Percentiles rank a stretch among this genome's conserved stretches.
Conservation (phyloP, 1,140 invertebrate genomes). For the Diachasma alloeum region DNA sequence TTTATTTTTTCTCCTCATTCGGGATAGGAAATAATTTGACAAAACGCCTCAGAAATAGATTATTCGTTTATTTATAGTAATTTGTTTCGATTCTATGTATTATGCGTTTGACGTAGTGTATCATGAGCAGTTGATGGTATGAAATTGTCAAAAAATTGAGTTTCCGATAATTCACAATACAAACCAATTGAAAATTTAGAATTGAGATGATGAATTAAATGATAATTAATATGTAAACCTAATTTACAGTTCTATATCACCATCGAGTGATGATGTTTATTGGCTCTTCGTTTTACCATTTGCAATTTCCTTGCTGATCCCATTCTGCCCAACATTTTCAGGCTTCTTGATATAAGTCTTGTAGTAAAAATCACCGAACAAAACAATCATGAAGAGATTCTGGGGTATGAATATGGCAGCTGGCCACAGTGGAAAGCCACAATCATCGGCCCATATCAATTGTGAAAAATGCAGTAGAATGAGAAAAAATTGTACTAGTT, state of each 20-base stretch:
- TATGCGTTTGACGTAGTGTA: no score
- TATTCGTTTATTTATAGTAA: no score
- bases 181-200: background rate
- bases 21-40: no score
- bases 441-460: constrained; percentile 74
- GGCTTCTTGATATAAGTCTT: constrained; percentile 75
- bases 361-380: constrained; percentile 89
- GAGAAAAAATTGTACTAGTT: constrained; percentile 80
- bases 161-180: background rate
- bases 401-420: constrained; percentile 73
- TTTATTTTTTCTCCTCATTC: no score
- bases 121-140: no score
- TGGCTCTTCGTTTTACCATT: constrained; percentile 46
- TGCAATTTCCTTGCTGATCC: constrained; percentile 12
- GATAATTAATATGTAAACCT: no score
- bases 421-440: constrained; percentile 74
- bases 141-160: no score
- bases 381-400: constrained; percentile 78
- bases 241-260: no score
- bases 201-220: background rate
- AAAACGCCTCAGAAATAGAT: no score
- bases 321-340: constrained; percentile 35
- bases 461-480: constrained; percentile 74
- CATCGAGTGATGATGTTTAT: constrained; percentile 26
- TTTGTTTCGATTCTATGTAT: no score